Base-by-base conservation (phyloP, 23 tunicate genomes). In the Botrylloides violaceus region DNA sequence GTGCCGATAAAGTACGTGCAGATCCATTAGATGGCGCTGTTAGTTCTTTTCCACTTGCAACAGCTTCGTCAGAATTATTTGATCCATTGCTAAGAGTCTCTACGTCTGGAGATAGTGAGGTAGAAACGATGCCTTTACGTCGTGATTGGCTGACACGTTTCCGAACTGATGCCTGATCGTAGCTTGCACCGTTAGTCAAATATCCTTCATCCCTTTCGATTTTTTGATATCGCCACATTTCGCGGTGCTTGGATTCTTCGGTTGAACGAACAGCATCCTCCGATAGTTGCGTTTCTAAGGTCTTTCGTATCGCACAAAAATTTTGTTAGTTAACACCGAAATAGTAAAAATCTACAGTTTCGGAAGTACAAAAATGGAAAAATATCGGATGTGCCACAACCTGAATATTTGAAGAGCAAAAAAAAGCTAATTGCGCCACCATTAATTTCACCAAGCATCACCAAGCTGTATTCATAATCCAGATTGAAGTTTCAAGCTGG, bases 171-270 rank as follows among this genome's bases (percentile, higher is more conserved):
- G 58, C 15, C 12, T 27, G 19, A 6, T 68, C 74, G 0, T 18
- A 6, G 37, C 70, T 39, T 19, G 29, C 22, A 43, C 21, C 56
- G 37, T 19, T 7, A 18, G 58, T n/a, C 21, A 68, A 19, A 28
- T 32, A n/a, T 24, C 58, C 58, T 30, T 68, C 74, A 0, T 68
- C 74, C 9, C 37, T 38, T 1, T 39, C 58, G 7, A 68, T 68
- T 68, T 68, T 68, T 37, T 68, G 74, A 43, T 68, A 68, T 68
- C 74, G 43, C 58, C 29, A 39, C 19, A 36, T 36, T 43, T 68
- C 57, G 12, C 58, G 12, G 26, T 43, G 74, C 37, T 36, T 35
- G 0, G 59, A 36, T 68, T 68, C 74, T 24, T 68, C 74, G 32
- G 19, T 7, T 4, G 47, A 23, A 1, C 37, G 36, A 35, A 23